Conservation (phyloP, 2,113 vertebrate species). For the Tachycineta bicolor region DNA sequence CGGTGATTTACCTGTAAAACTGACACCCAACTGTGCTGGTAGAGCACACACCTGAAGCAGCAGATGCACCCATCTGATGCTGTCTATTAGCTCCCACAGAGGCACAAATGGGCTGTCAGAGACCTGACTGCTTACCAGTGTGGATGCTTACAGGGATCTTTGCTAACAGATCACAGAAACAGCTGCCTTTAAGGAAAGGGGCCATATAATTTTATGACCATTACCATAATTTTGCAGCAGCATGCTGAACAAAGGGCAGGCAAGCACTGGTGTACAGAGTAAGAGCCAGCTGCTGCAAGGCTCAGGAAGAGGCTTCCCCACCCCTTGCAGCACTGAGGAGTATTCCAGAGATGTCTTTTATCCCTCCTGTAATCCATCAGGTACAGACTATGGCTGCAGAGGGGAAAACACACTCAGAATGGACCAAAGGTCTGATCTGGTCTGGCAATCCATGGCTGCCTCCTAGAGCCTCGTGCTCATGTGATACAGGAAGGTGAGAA, state of each 20-base stretch:
- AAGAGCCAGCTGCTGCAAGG: background rate
- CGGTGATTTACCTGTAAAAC: constrained; percentile 27
- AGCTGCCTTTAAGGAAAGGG: constrained; percentile 52
- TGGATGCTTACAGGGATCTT: background rate
- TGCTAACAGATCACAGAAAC: constrained; percentile 36
- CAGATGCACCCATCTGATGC: background rate
- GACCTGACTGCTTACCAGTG: background rate
- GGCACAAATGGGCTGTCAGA: constrained; percentile 11
- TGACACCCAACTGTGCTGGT: background rate
- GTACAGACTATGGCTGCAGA: background rate
- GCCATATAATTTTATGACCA: constrained; percentile 41
- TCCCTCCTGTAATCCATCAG: background rate
- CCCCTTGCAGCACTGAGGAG: background rate
- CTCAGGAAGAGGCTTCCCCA: background rate
- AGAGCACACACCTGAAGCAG: constrained; percentile 6
- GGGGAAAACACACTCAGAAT: accelerated
- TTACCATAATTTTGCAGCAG: constrained; percentile 43
- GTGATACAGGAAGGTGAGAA: background rate
- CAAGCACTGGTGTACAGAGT: background rate
- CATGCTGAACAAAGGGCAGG: constrained; percentile 21
- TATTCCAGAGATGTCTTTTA: background rate
- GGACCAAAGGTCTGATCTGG: background rate
- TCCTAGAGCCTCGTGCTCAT: background rate
- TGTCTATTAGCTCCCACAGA: background rate
- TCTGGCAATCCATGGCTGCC: background rate